phyloP scores from a whole-genome alignment of 2,113 vertebrate genomes.

The Leiothrix lutea region DNA sequence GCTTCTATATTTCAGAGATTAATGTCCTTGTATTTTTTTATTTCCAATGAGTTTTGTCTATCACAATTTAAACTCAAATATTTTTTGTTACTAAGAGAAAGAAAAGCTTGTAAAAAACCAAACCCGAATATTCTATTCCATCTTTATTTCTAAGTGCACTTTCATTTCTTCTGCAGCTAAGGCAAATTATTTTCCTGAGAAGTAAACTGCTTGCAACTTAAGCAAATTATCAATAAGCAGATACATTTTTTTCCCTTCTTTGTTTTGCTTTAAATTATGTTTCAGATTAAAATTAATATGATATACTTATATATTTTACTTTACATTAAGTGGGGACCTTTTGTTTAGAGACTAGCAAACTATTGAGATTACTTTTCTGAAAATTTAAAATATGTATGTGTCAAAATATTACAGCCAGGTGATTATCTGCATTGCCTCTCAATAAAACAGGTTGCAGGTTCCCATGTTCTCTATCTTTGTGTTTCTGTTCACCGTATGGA shows the following conservation, averaged over 20 bases:
- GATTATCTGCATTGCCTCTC: neutral
- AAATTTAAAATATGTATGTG: neutral
- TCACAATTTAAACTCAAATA: neutral
- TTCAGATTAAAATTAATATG: conserved; percentile 37
- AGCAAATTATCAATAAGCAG: conserved; percentile 9
- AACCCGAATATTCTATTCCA: neutral
- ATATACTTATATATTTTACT: conserved; percentile 3
- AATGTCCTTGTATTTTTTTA: neutral
- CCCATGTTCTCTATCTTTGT: neutral
- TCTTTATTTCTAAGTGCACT: conserved; percentile 36
- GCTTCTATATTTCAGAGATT: neutral
- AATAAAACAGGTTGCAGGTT: neutral
- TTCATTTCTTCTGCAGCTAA: conserved; percentile 41
- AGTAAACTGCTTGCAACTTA: conserved; percentile 51
- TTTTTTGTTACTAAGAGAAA: neutral
- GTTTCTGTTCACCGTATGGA: neutral
- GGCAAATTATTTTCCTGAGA: conserved; percentile 39
- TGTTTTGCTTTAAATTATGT: neutral
- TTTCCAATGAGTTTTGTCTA: neutral
- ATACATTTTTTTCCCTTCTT: neutral
- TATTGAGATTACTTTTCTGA: neutral
- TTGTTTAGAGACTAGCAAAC: neutral
- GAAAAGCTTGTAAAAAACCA: neutral
- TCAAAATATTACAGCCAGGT: neutral
- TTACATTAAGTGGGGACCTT: neutral